Evolutionary conservation across 1,140 invertebrate species (phyloP), one percentile per base, ranked within the genome.

Genomic region (Gryon sp.): DNA sequence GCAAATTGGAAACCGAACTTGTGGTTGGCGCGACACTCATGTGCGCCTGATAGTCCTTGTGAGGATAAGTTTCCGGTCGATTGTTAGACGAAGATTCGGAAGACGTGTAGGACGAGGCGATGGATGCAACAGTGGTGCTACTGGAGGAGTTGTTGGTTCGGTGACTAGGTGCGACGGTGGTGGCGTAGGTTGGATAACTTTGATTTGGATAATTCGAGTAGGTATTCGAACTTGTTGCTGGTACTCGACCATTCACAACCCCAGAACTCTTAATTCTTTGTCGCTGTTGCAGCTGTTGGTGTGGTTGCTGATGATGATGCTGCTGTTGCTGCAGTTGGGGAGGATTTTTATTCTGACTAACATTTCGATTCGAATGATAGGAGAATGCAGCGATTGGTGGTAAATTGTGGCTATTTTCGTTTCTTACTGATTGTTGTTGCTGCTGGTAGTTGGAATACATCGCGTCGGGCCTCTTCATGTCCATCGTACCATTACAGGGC

Each of bases 361-460:
- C n/a, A 40, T 65, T 79, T 63, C 86, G 83, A 63, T 84, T 88
- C 30, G 85, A 83, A 79, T 89, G 89, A 63, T 90, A 90, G 2
- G 90, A 90, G 0, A 90, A 79, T 0, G 87, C 84, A 3, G 86
- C 88, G 15, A 90, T 90, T 0, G 90, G 88, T 3, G 90, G 90
- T 15, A 90, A 75, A 65, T 90, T 90, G 82, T 91, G 90, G 38
- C 89, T 89, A 6, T 85, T 88, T 22, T 77, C 68, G 38, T 32
- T 80, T 18, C 83, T 69, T 38, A 80, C 69, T 0, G 65, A 22
- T 20, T 68, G 52, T 22, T 57, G 60, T 0, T 59, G 30, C 16
- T 72, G 55, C 26, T 60, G 65, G 28, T 84, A 86, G 5, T 74
- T 57, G 0, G 40, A 52, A n/a, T 79, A 82, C 0, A 60, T 50